Base-by-base conservation (phyloP, 2,797 vertebrate species). In the Masticophis lateralis region DNA sequence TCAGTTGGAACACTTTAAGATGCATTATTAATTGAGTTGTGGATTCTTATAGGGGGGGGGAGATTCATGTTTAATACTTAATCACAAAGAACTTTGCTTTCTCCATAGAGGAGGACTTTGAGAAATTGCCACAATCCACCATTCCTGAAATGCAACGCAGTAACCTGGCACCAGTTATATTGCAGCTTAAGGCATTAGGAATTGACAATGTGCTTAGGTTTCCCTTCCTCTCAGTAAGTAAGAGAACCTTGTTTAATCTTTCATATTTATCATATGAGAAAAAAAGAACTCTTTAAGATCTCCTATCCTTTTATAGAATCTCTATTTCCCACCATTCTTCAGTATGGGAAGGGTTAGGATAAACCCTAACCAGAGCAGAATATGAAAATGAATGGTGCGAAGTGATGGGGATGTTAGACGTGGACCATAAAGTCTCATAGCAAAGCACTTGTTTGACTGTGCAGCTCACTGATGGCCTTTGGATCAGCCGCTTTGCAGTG, bases 71-170 rank as follows among this genome's bases (percentile, higher is more conserved):
- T 55, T 95, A 94, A 93, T 93, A 55, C 94, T 88, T 61, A 5
- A 90, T 90, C 14, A n/a, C 37, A 47, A 22, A 83, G 56, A 0
- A 43, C 91, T 96, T 92, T 96, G 10, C 89, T 92, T 94, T 95
- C 16, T 93, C 25, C n/a, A 12, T 97, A 99, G 99, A 99, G 98
- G 99, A 99, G 94, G 99, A 99, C 97, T 99, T 99, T 95, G 99
- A 99, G 97, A 98, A 99, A 97, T 94, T 99, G 96, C 99, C 99
- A 0, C 98, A 98, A 20, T 98, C 98, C 53, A 99, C 99, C 0
- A 98, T 99, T 79, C 99, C 99, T 0, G 99, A 99, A 98, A 99
- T 99, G 99, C 99, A 99, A 97, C 98, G 99, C 94, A 99, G 98
- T 93, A 99, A 99, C 97, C 97, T 99, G 95, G 98, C 99, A 0